A percentile compares a stretch with the other conserved stretches of the same genome.
These are phyloP conservation scores for Pica pica DNA, from an alignment of 2,113 vertebrate genomes.

Conservation along the genomic window DNA sequence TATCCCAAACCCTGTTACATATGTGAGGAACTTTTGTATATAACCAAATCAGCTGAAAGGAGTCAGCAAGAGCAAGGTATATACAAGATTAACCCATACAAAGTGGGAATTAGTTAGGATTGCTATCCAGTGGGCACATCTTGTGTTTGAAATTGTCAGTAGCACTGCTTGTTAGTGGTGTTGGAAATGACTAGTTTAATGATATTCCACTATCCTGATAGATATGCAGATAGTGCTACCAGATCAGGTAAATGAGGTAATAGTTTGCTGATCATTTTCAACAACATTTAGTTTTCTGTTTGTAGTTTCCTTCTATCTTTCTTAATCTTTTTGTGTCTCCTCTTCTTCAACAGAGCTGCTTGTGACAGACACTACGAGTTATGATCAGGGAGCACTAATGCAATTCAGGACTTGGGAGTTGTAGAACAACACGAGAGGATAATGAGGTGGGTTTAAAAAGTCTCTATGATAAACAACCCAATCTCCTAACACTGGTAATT, in stretches of 20 bases:
- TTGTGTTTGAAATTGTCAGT: not conserved
- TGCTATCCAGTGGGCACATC: not conserved
- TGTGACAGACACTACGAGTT: not conserved
- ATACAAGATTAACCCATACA: not conserved
- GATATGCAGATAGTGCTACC: not conserved
- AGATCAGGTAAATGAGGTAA: not conserved
- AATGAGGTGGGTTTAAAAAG: not conserved
- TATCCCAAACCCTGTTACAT: not conserved
- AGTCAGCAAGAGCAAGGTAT: not conserved
- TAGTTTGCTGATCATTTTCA: not conserved
- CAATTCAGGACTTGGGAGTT: not conserved
- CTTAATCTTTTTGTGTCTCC: not conserved
- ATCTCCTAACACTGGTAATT: not conserved
- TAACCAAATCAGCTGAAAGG: not conserved
- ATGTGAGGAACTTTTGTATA: not conserved
- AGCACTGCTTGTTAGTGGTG: not conserved
- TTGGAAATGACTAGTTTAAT: not conserved
- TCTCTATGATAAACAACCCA: not conserved
- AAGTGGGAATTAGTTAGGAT: not conserved
- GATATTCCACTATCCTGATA: not conserved
- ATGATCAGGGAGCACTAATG: not conserved
- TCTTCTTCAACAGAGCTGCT: not conserved
- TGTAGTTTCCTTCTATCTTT: not conserved
- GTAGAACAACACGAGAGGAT: not conserved
- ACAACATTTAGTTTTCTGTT: not conserved